Conservation (phyloP, 2,888 invertebrate species). For the Merodon equestris region DNA sequence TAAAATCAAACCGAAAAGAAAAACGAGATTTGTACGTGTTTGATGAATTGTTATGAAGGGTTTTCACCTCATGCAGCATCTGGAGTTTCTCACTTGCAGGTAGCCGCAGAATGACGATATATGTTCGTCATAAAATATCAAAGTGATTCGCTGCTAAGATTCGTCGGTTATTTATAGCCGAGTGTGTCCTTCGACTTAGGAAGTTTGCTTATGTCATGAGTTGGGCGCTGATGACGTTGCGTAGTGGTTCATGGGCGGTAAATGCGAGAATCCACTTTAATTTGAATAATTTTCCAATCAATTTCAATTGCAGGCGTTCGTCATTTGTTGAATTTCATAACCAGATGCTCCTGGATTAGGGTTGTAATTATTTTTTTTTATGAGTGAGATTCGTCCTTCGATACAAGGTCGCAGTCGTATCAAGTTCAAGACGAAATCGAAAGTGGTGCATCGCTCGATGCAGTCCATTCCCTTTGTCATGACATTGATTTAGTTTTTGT, state of each 20-base stretch:
- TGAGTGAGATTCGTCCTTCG: too few species aligned
- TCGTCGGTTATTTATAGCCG: constrained; percentile 52
- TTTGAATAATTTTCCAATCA: too few species aligned
- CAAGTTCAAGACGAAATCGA: not conserved
- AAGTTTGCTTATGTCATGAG: constrained; percentile 20
- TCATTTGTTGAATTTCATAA: too few species aligned
- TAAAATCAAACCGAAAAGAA: not conserved
- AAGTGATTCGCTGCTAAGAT: constrained; percentile 47
- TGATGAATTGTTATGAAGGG: constrained; percentile 43
- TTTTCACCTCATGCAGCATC: constrained; percentile 15
- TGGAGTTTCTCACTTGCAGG: too few species aligned
- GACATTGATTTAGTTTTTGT: too few species aligned
- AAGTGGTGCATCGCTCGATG: not conserved
- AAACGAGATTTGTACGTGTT: constrained; percentile 18
- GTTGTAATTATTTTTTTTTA: too few species aligned
- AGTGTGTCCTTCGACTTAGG: constrained; percentile 29
- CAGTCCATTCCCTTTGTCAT: too few species aligned
- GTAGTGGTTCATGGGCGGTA: too few species aligned
- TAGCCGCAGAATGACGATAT: not conserved
- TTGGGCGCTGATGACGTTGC: too few species aligned
- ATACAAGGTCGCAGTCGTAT: constrained; percentile 7
- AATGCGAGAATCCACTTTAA: too few species aligned
- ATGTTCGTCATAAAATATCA: constrained; percentile 10
- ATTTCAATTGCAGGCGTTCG: too few species aligned
- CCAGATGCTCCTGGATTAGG: too few species aligned